Percentiles rank a stretch among this genome's conserved stretches.
Evolutionary conservation across 2,888 invertebrate species (phyloP).

Genomic region (Neoascia interrupta): DNA sequence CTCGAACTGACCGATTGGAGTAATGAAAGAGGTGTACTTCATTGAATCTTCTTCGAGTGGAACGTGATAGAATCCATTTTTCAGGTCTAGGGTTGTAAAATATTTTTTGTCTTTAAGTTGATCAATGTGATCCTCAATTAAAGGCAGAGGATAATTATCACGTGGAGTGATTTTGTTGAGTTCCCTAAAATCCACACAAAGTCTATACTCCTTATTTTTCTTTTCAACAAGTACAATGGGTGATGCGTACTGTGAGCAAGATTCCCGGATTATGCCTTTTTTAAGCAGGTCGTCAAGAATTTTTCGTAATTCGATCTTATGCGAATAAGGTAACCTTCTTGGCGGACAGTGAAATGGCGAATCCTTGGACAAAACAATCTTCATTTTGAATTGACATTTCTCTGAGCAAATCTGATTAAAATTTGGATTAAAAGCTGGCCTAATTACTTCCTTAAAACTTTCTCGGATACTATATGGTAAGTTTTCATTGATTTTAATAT

Average conservation of each 20-base stretch:
- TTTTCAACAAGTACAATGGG: neutral
- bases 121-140: slow-evolving; percentile 2
- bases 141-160: neutral
- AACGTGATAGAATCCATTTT: neutral
- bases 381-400: too few relatives aligned
- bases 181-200: slow-evolving; percentile 1
- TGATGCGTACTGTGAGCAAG: neutral
- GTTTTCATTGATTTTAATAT: neutral
- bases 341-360: too few relatives aligned
- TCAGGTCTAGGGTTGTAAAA: neutral
- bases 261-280: neutral
- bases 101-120: neutral
- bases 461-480: neutral
- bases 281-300: neutral
- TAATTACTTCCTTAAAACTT: too few relatives aligned
- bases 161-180: neutral
- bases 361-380: too few relatives aligned
- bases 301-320: neutral
- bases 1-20: neutral
- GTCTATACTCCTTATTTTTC: neutral
- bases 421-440: too few relatives aligned
- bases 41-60: neutral
- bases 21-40: neutral
- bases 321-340: neutral
- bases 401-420: too few relatives aligned